Conservation (phyloP, 64 coral and sea anemone species). For the Acropora yongei region DNA sequence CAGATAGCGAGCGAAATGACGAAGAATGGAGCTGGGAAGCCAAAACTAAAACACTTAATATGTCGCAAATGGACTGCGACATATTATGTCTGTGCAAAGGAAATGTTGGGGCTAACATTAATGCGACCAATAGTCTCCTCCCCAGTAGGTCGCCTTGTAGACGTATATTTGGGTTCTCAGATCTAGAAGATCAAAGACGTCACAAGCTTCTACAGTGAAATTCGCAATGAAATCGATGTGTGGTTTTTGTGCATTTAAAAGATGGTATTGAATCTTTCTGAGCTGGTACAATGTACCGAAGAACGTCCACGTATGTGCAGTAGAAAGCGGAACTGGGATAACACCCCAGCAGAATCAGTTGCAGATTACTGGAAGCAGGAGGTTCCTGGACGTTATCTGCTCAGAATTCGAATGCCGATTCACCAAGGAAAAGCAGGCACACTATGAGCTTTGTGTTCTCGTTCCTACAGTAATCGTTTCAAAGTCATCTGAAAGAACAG, state of each 20-base stretch:
- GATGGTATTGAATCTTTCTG: constrained; percentile 66
- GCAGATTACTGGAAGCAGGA: constrained; percentile 65
- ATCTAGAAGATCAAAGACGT: constrained; percentile 85
- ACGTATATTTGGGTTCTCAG: constrained; percentile 87
- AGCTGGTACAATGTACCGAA: no score
- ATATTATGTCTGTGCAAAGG: constrained; percentile 92
- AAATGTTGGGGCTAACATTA: constrained; percentile 74
- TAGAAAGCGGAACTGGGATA: constrained; percentile 54
- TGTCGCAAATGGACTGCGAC: constrained; percentile 89
- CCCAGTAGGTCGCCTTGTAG: constrained; percentile 82
- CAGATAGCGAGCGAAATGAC: constrained; percentile 91
- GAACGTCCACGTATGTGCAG: background rate
- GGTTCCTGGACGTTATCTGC: constrained; percentile 74
- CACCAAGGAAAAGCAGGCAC: constrained; percentile 84
- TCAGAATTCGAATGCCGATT: constrained; percentile 85
- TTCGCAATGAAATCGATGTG: constrained; percentile 91
- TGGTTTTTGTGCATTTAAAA: constrained; percentile 86
- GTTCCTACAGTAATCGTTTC: constrained; percentile 68
- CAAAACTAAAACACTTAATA: constrained; percentile 92
- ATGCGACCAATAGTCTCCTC: constrained; percentile 87
- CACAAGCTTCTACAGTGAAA: constrained; percentile 89
- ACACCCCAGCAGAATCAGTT: constrained; percentile 77
- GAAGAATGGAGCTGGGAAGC: constrained; percentile 92
- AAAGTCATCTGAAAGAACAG: constrained; percentile 59
- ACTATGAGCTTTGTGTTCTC: constrained; percentile 82